Evolutionary conservation across 1,140 invertebrate genomes (phyloP).

Genomic region (Sitophilus oryzae): DNA sequence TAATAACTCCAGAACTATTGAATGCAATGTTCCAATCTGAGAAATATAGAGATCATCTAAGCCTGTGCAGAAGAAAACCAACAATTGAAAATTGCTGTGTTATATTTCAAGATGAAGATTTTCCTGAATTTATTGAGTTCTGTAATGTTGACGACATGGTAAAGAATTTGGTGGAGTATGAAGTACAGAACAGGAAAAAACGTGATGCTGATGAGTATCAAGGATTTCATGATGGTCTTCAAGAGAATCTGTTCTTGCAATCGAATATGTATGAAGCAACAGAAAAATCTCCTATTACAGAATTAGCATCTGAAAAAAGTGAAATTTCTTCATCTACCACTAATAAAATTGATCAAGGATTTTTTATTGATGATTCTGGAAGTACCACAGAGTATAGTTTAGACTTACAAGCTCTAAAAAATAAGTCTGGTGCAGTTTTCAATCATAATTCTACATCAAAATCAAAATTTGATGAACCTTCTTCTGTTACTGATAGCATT

Average conservation of each 20-base stretch:
- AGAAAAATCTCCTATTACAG: not conserved
- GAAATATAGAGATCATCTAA: conserved; percentile 4
- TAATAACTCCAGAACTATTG: conserved; percentile 5
- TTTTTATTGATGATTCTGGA: no score
- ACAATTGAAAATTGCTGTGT: conserved; percentile 13
- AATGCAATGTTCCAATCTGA: conserved; percentile 2
- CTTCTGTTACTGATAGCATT: no score
- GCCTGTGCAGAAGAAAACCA: conserved; percentile 3
- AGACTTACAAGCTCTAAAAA: no score
- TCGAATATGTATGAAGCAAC: not conserved
- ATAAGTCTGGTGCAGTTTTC: no score
- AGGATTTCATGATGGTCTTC: not conserved
- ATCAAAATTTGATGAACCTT: no score
- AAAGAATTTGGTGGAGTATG: conserved; percentile 2
- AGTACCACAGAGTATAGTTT: no score
- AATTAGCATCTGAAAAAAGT: no score
- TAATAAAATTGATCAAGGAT: no score
- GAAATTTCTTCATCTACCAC: no score
- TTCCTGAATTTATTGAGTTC: conserved; percentile 2
- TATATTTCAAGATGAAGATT: conserved; percentile 10
- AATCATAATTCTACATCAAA: no score
- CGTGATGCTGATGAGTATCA: not conserved
- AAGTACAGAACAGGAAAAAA: conserved; percentile 9
- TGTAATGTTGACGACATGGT: conserved; percentile 18
- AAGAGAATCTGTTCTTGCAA: not conserved